These are phyloP conservation scores for Aptenodytes forsteri DNA, from an alignment of 2,113 vertebrate species.

Conservation along the genomic window DNA sequence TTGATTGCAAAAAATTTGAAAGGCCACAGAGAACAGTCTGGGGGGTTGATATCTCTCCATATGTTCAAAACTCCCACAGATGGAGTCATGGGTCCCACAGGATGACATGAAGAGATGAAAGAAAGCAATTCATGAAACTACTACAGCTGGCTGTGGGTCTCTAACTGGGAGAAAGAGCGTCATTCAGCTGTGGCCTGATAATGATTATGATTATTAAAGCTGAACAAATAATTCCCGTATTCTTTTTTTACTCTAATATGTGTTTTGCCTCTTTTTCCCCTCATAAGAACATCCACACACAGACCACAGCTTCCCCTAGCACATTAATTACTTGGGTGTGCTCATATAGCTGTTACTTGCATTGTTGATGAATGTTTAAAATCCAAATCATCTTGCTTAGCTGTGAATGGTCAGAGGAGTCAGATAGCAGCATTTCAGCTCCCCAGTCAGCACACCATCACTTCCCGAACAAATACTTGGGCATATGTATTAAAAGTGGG, in stretches of 20 bases:
- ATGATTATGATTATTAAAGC: slow-evolving; percentile 35
- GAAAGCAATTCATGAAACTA: slow-evolving; percentile 27
- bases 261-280: not conserved
- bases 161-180: not conserved
- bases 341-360: not conserved
- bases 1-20: not conserved
- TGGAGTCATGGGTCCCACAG: slow-evolving; percentile 24
- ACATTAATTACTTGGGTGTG: not conserved
- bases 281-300: not conserved
- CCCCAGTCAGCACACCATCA: not conserved
- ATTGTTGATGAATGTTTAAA: not conserved
- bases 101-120: slow-evolving; percentile 53
- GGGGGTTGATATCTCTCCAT: slow-evolving; percentile 38
- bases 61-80: slow-evolving; percentile 35
- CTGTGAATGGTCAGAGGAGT: not conserved
- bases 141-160: not conserved
- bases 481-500: not conserved
- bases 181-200: slow-evolving; percentile 30
- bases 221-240: slow-evolving; percentile 13
- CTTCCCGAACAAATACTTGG: not conserved
- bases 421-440: not conserved
- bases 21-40: not conserved
- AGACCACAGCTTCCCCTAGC: not conserved
- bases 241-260: not conserved
- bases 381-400: not conserved